Conservation (phyloP, 2,797 vertebrate species). For the Malacoraja senta region DNA sequence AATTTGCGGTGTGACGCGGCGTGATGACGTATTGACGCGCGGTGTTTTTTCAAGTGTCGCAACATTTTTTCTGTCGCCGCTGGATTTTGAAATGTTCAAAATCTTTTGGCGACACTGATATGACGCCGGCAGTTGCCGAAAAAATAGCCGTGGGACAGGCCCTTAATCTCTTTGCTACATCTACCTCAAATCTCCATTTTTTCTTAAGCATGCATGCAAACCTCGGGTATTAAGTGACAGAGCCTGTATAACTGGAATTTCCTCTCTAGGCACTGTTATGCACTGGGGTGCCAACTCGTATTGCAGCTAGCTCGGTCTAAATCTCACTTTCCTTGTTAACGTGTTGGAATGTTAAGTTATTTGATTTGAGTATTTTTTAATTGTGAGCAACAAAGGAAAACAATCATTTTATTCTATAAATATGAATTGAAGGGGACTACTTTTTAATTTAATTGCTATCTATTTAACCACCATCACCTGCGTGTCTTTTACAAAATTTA, state of each 20-base stretch:
- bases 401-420: not conserved
- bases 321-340: not conserved
- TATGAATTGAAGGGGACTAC: not conserved
- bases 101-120: too few species aligned
- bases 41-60: too few species aligned
- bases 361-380: not conserved
- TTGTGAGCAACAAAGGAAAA: not conserved
- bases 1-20: too few species aligned
- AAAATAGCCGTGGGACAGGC: too few species aligned
- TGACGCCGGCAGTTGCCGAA: too few species aligned
- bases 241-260: not conserved
- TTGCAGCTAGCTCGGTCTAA: not conserved
- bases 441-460: slow-evolving; percentile 31
- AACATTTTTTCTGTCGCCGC: too few species aligned
- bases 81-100: too few species aligned
- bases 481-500: slow-evolving; percentile 44
- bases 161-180: not conserved
- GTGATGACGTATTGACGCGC: too few species aligned
- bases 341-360: not conserved
- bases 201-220: not conserved
- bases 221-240: not conserved
- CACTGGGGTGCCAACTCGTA: not conserved
- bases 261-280: not conserved
- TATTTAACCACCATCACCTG: slow-evolving; percentile 45
- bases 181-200: not conserved